Base-by-base conservation (phyloP, 2,113 vertebrate species). In the Alligator sinensis region DNA sequence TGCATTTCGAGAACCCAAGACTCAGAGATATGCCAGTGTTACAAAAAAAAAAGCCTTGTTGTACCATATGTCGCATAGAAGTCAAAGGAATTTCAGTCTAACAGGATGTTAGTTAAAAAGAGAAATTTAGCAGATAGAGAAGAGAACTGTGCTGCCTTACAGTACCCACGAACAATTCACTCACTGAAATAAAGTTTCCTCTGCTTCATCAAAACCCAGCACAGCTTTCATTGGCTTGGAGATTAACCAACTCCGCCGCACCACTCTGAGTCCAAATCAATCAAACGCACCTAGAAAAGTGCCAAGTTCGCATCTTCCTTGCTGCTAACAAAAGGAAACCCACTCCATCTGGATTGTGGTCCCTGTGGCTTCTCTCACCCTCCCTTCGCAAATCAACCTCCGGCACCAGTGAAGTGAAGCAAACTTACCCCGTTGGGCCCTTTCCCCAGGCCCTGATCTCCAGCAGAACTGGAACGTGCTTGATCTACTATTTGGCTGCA, bases 371-470 rank as follows among this genome's bases (percentile, higher is more conserved):
- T 89, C 75, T 64, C 77, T 78, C 54, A 11, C 0, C 0, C 3
- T 79, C 63, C 70, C 76, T 58, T 9, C 11, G 1, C 74, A 30
- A 2, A 1, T 22, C 78, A 85, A 57, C 22, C 55, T 11, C 87
- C 60, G 38, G 63, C 81, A 11, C 3, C 60, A 62, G 12, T 54
- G 6, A 4, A 59, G 11, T 1, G 8, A 57, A 4, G 82, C 91
- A 75, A n/a, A 96, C 95, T 94, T 77, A 94, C 92, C 95, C 85
- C 77, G 79, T 90, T 9, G 62, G 60, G 9, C n/a, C 82, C 64
- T 78, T 70, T 83, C n/a, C 91, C 75, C 93, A 64, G 91, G 80
- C 70, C 9, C 19, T 55, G 17, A 84, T 82, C 92, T 70, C 59
- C 92, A 85, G 93, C 91, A 34, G 90, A 47, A 88, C 89, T 58